A percentile compares a stretch with the other conserved stretches of the same genome.
phyloP scores from a whole-genome alignment of 2,797 vertebrate genomes.

The Netta rufina region DNA sequence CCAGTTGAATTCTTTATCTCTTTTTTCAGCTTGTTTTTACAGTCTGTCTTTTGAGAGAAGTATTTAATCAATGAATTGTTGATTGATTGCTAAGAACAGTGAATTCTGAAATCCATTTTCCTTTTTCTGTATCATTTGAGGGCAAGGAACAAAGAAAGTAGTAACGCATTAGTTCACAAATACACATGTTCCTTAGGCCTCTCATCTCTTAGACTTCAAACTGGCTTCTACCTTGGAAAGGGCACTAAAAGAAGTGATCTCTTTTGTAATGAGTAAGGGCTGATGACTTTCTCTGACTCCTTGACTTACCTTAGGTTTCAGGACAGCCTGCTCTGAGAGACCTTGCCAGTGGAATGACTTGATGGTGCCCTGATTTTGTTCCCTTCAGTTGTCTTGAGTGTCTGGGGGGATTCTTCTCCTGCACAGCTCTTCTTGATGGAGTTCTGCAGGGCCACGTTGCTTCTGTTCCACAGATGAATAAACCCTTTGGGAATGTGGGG shows the following conservation, averaged over 20 bases:
- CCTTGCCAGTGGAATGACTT: neutral
- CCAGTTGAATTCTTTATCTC: rapidly evolving
- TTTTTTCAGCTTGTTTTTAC: neutral
- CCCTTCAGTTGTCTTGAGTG: neutral
- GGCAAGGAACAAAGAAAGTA: neutral
- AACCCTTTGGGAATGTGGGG: neutral
- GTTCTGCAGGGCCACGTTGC: neutral
- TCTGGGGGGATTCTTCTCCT: neutral
- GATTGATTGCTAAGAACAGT: neutral
- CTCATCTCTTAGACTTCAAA: neutral
- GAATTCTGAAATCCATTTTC: neutral
- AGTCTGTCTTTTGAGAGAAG: neutral
- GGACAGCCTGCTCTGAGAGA: neutral
- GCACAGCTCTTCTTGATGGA: neutral
- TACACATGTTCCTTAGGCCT: neutral
- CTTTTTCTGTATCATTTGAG: neutral
- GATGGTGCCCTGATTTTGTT: neutral
- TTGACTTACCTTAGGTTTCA: neutral
- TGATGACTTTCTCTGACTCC: neutral
- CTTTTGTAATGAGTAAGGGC: neutral
- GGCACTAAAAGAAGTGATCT: neutral
- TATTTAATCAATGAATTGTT: neutral
- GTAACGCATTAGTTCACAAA: neutral
- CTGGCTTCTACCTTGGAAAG: neutral
- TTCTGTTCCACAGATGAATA: neutral